Percentiles rank a stretch among this genome's conserved stretches.
Conservation (phyloP, 2,888 invertebrate species). For the Netelia fuscicornis region DNA sequence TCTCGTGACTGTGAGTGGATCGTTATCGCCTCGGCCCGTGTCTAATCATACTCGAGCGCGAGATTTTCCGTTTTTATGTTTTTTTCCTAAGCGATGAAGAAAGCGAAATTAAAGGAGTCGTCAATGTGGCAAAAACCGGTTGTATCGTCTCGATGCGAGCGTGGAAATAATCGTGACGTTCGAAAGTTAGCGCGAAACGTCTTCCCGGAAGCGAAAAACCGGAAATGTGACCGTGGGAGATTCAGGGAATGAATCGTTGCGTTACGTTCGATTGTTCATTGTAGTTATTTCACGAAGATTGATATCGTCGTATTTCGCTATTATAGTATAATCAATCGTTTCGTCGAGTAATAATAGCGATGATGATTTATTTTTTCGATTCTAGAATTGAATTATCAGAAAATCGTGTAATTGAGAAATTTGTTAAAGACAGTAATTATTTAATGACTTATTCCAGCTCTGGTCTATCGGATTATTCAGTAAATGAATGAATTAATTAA, state of each 20-base stretch:
- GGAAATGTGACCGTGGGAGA: slow-evolving; percentile 52
- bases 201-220: slow-evolving; percentile 42
- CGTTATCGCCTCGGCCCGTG: background rate
- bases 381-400: background rate
- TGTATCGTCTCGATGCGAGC: background rate
- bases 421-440: slow-evolving; percentile 8
- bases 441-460: background rate
- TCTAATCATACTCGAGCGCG: background rate
- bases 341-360: background rate
- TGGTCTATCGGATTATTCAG: no score
- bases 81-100: background rate
- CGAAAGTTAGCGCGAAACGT: slow-evolving; percentile 20
- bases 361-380: background rate
- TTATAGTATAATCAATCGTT: slow-evolving; percentile 5
- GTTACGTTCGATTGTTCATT: slow-evolving; percentile 31
- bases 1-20: background rate
- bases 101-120: background rate
- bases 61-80: background rate
- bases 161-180: background rate
- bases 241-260: slow-evolving; percentile 14
- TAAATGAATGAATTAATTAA: background rate
- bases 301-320: background rate
- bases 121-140: background rate
- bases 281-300: slow-evolving; percentile 3
- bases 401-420: background rate